Evolutionary conservation across 2,888 invertebrate genomes (phyloP).

Genomic region (Apodemia hepburni): DNA sequence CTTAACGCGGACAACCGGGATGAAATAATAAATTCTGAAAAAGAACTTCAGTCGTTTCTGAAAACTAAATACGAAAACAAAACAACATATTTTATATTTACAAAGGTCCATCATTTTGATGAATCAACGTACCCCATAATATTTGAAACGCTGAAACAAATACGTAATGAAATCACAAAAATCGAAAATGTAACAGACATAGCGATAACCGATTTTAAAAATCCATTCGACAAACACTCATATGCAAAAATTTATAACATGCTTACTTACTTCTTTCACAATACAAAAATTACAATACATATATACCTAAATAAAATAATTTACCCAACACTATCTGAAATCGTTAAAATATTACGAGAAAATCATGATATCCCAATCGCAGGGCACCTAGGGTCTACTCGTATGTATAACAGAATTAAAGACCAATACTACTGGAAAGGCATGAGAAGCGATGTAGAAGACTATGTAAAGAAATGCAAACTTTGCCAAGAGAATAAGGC

Average conservation of each 20-base stretch:
- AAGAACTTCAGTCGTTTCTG: slow-evolving; percentile 8
- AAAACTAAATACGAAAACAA: slow-evolving; percentile 5
- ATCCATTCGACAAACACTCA: slow-evolving; percentile 23
- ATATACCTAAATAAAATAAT: slow-evolving; percentile 28
- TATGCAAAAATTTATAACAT: slow-evolving; percentile 35
- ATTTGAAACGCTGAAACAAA: slow-evolving; percentile 12
- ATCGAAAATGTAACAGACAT: slow-evolving; percentile 7
- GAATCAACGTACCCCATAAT: slow-evolving; percentile 14
- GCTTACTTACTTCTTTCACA: slow-evolving; percentile 30
- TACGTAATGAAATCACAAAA: slow-evolving; percentile 5
- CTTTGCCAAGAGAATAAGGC: slow-evolving; percentile 16
- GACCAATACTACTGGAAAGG: slow-evolving; percentile 2
- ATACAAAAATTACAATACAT: slow-evolving; percentile 31
- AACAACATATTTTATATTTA: slow-evolving; percentile 1
- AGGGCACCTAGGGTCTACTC: neutral
- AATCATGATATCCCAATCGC: neutral
- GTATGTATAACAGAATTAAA: neutral
- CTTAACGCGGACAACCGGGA: neutral
- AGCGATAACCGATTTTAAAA: slow-evolving; percentile 23
- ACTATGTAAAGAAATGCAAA: slow-evolving; percentile 15
- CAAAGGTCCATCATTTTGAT: slow-evolving; percentile 19
- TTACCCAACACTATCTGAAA: neutral
- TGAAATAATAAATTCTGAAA: neutral
- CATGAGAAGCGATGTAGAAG: slow-evolving; percentile 12
- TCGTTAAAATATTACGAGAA: neutral